Evolutionary conservation across 2,888 invertebrate genomes (phyloP), one percentile per base, ranked within the genome.

Genomic region (Girardia tigrina): DNA sequence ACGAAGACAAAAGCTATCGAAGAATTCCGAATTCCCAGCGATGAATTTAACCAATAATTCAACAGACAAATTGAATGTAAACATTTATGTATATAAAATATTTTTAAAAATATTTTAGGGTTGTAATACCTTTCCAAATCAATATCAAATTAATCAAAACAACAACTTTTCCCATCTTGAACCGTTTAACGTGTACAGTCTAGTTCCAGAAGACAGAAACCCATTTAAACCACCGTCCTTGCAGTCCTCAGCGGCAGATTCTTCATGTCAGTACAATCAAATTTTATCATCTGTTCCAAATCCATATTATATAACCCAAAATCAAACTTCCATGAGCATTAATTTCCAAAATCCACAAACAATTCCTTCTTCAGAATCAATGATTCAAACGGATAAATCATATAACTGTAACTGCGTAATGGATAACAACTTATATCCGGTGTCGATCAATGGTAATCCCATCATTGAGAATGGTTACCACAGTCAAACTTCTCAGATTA

Each of bases 381-480:
- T 56, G 56, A 56, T 56, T 56, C 56, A 56, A 56, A 56, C n/a
- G n/a, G 56, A 56, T 56, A 56, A 56, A 56, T 6, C 56, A 8
- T 56, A 56, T 23, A 56, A n/a, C 23, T 56, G 56, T 56, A 56
- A 56, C n/a, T 56, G 23, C n/a, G n/a, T 23, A 56, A 56, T 56
- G 4, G 56, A 56, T n/a, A 56, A 56, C n/a, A 36, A 36, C 16
- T n/a, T 56, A 56, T 56, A 56, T 16, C 20, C 56, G 4, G 56
- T 56, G n/a, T 56, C 56, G n/a, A 2, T 4, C n/a, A 56, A 56
- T 56, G 56, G 56, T 12, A 56, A 56, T 56, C n/a, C 56, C 4
- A 56, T 56, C 2, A 56, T 56, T n/a, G 56, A 56, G 23, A 56
- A 56, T 16, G n/a, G 8, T 56, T 56, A 56, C n/a, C 8, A 56